Evolutionary conservation across 1,140 invertebrate species (phyloP).

Genomic region (Psix sp.): DNA sequence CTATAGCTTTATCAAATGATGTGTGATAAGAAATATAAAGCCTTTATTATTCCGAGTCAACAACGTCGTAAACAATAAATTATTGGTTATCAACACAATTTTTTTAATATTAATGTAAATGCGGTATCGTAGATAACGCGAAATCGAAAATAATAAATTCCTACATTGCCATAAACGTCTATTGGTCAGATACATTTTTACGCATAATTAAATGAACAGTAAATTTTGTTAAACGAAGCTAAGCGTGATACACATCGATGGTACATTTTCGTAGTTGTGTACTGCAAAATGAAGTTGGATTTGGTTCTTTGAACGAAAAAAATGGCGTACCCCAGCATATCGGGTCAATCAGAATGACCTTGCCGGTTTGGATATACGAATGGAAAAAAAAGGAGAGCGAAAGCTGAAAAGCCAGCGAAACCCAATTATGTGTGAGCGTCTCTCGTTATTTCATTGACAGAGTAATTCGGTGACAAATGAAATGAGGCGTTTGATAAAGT

Average conservation of each 20-base stretch:
- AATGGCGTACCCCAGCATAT: slow-evolving; percentile 5
- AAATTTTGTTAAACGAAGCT: too few species aligned
- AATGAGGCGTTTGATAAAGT: slow-evolving; percentile 60
- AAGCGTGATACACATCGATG: too few species aligned
- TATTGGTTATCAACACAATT: too few species aligned
- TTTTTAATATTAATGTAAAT: slow-evolving; percentile 53
- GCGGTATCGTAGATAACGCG: too few species aligned
- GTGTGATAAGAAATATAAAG: slow-evolving; percentile 45
- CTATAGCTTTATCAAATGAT: slow-evolving; percentile 43
- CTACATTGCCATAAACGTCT: too few species aligned
- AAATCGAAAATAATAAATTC: slow-evolving; percentile 15
- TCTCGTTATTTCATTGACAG: slow-evolving; percentile 53
- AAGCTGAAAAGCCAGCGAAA: slow-evolving; percentile 48
- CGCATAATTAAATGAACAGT: too few species aligned
- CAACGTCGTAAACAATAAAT: slow-evolving; percentile 49
- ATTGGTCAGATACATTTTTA: too few species aligned
- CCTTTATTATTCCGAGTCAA: slow-evolving; percentile 24
- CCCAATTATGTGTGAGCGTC: slow-evolving; percentile 38
- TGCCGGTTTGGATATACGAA: slow-evolving; percentile 11
- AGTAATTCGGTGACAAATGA: slow-evolving; percentile 58
- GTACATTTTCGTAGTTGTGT: too few species aligned
- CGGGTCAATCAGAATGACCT: slow-evolving; percentile 17
- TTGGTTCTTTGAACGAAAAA: too few species aligned
- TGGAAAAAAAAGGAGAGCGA: slow-evolving; percentile 20
- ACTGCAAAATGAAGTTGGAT: too few species aligned